These are phyloP conservation scores for Uria lomvia DNA, from an alignment of 2,113 vertebrate genomes.

Conservation along the genomic window DNA sequence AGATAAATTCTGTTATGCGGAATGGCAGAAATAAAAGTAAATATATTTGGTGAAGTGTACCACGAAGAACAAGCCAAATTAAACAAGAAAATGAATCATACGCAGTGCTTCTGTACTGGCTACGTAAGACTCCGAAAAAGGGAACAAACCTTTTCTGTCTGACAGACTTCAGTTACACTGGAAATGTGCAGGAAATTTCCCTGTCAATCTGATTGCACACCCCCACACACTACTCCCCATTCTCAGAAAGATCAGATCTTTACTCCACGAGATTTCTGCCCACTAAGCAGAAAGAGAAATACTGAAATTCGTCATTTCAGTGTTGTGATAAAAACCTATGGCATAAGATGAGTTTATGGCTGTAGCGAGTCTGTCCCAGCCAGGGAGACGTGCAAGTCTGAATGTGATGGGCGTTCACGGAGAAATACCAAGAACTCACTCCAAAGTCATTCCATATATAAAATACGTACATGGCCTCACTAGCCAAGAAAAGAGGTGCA, in stretches of 20 bases:
- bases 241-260: neutral
- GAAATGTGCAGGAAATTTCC: neutral
- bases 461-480: neutral
- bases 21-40: constrained; percentile 46
- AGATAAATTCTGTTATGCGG: neutral
- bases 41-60: constrained; percentile 44
- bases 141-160: neutral
- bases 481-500: neutral
- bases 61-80: constrained; percentile 44
- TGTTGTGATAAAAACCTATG: neutral
- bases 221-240: neutral
- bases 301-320: neutral
- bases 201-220: neutral
- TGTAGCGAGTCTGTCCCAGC: neutral
- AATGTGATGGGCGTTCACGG: accelerated
- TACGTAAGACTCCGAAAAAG: neutral
- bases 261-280: neutral
- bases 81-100: constrained; percentile 26
- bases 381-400: neutral
- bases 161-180: neutral
- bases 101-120: neutral
- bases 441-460: neutral
- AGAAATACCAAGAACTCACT: neutral
- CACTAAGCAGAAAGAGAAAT: neutral
- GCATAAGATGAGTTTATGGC: neutral